Evolutionary conservation across 2,113 vertebrate genomes (phyloP), one percentile per base, ranked within the genome.

Genomic region (Alligator sinensis): DNA sequence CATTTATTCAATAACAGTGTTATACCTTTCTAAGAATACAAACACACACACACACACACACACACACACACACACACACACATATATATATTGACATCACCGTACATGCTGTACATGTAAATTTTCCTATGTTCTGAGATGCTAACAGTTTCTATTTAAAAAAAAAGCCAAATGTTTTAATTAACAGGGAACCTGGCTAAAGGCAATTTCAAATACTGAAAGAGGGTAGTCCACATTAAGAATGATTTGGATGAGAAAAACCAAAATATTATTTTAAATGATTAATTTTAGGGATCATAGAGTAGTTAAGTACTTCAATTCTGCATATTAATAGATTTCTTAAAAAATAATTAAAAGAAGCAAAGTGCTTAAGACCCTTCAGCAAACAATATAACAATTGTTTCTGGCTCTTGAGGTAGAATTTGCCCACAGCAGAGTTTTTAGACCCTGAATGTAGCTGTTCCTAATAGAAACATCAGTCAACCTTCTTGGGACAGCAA

Each of bases 61-160:
- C 38, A 38, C 17, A 0, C 0, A 0, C 19, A 9, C 34, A 58
- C 22, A 18, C 38, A 38, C 17, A 0, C 0, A 0, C 19, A 9
- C 34, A 0, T 3, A 22, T 18, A 24, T 6, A 6, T 4, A 9
- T 3, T n/a, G 47, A 0, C 18, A 0, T 22, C 2, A 1, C 11
- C 1, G 30, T 19, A 15, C 21, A 13, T 10, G 34, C 12, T 17
- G 47, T 25, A 8, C 12, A 74, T 13, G 57, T 77, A 13, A 11
- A 77, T 80, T 34, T 17, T 4, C 27, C 62, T 22, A 2, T 55
- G 54, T 54, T 27, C 6, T 8, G 80, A 64, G 55, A 59, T 27
- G 1, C 5, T 72, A 75, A 55, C 16, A 9, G 13, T 0, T 28
- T 34, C 25, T 5, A 11, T 78, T 24, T 28, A 28, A 94, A 86